These are phyloP conservation scores for Coreoperca whiteheadi DNA, from an alignment of 2,113 vertebrate species.

Conservation along the genomic window DNA sequence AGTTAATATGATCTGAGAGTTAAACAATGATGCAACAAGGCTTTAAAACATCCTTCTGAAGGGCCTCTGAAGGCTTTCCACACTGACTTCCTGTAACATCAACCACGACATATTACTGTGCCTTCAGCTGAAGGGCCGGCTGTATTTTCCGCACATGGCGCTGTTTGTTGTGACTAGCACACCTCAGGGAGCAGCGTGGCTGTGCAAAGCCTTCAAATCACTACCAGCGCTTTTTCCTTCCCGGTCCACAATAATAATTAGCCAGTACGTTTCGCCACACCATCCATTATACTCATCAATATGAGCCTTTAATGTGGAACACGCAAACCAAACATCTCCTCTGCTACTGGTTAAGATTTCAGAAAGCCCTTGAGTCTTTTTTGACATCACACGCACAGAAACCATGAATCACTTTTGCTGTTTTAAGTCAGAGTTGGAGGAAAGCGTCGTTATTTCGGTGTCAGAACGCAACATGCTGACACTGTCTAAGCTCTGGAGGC, in stretches of 20 bases:
- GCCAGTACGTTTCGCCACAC: not conserved
- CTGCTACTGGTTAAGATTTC: not conserved
- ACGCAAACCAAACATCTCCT: not conserved
- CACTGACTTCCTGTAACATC: not conserved
- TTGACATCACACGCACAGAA: no score
- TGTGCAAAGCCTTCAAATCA: not conserved
- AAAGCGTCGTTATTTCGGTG: not conserved
- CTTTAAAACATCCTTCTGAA: not conserved
- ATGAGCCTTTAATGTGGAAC: not conserved
- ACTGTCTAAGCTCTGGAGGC: no score
- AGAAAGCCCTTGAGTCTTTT: not conserved
- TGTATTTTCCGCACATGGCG: not conserved
- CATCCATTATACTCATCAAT: not conserved
- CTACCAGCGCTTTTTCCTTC: not conserved
- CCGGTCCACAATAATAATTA: not conserved
- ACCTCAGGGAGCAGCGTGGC: no score
- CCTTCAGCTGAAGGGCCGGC: not conserved
- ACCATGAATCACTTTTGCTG: not conserved
- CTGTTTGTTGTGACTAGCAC: not conserved
- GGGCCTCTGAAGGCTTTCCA: not conserved
- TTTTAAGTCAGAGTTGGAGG: not conserved
- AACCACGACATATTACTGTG: not conserved
- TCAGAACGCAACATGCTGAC: not conserved
- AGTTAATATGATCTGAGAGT: not conserved
- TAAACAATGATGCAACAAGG: not conserved